phyloP scores from a whole-genome alignment of 2,113 vertebrate genomes.

The Psephotus haematonotus region DNA sequence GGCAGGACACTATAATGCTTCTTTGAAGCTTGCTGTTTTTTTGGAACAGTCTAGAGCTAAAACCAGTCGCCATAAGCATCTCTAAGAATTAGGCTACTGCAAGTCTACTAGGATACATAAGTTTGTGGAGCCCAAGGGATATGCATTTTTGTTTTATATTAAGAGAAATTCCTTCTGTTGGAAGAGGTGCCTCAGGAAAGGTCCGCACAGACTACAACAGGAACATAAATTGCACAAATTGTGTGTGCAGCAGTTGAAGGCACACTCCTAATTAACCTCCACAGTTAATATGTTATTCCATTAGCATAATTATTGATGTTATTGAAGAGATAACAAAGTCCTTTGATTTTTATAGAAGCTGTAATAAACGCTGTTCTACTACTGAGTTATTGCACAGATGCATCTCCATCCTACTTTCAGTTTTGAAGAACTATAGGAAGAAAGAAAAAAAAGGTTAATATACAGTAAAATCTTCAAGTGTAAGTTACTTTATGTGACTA shows the following conservation, averaged over 20 bases:
- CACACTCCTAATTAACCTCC: neutral
- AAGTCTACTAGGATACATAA: neutral
- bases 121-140: neutral
- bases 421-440: neutral
- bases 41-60: neutral
- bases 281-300: neutral
- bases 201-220: neutral
- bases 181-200: neutral
- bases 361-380: neutral
- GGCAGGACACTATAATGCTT: neutral
- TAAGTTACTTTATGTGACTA: neutral
- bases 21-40: neutral
- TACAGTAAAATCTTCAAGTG: neutral
- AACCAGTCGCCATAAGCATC: fast-evolving
- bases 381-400: neutral
- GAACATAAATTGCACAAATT: neutral
- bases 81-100: neutral
- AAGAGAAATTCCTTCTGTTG: neutral
- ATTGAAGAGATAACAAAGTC: neutral
- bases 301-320: neutral
- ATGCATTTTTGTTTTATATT: neutral
- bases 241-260: neutral
- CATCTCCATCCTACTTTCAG: neutral
- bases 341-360: conserved; percentile 3
- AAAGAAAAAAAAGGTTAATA: neutral